These are phyloP conservation scores for Tetraneura akinire DNA, from an alignment of 1,140 invertebrate genomes.

Conservation along the genomic window DNA sequence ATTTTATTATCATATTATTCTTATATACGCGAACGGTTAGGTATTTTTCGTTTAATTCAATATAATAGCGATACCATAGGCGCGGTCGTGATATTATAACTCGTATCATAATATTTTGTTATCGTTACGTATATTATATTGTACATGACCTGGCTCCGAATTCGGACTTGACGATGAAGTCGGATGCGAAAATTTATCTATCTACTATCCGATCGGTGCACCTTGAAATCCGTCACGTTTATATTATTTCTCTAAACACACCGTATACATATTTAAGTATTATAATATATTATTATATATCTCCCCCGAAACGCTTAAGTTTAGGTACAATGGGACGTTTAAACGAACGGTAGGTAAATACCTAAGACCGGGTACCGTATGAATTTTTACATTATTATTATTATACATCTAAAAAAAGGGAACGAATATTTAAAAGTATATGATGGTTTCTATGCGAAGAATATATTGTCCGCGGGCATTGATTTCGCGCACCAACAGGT, in stretches of 20 bases:
- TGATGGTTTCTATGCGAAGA: neutral
- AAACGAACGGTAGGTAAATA: no score
- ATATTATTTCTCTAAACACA: slow-evolving; percentile 36
- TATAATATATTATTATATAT: no score
- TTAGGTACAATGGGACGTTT: slow-evolving; percentile 26
- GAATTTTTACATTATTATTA: no score
- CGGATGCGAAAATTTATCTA: no score
- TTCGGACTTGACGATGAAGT: neutral
- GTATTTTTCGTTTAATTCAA: no score
- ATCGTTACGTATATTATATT: neutral
- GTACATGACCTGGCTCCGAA: neutral
- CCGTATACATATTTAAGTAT: neutral
- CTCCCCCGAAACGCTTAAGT: no score
- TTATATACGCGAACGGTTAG: no score
- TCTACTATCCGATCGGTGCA: neutral
- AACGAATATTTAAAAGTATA: neutral
- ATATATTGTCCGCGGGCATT: neutral
- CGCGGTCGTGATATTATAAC: no score
- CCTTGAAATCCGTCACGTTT: slow-evolving; percentile 35
- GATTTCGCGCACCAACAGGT: slow-evolving; percentile 51
- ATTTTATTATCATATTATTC: no score
- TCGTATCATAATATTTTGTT: neutral
- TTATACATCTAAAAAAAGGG: no score
- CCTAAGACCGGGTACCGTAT: no score
- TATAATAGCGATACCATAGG: neutral